phyloP scores from a whole-genome alignment of 1,140 invertebrate genomes.

The Drosophila malerkotliana region DNA sequence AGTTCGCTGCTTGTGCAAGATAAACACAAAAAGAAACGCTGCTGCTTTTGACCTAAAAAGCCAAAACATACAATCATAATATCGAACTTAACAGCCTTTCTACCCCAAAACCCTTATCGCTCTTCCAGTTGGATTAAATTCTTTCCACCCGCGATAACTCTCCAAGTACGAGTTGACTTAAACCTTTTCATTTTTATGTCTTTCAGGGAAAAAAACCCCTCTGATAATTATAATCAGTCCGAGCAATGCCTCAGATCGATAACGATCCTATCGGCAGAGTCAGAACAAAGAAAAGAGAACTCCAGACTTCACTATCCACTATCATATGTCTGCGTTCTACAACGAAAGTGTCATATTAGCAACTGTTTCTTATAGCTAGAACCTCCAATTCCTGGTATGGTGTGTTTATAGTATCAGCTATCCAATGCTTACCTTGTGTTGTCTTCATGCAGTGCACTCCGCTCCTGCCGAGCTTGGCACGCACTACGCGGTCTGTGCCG shows the following conservation, averaged over 20 bases:
- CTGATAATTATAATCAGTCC: constrained; percentile 32
- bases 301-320: no score
- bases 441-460: constrained; percentile 98
- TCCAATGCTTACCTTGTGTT: constrained; percentile 88
- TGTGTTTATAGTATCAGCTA: no score
- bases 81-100: constrained; percentile 11
- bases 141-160: constrained; percentile 58
- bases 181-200: constrained; percentile 4
- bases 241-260: constrained; percentile 25
- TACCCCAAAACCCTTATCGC: not conserved
- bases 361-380: not conserved
- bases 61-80: constrained; percentile 34
- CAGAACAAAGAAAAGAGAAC: not conserved
- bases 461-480: constrained; percentile 95
- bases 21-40: constrained; percentile 40
- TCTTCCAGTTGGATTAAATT: constrained; percentile 49
- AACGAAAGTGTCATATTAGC: not conserved
- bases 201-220: constrained; percentile 18
- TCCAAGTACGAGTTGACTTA: constrained; percentile 19
- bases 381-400: no score
- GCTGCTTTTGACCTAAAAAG: constrained; percentile 61
- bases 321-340: not conserved
- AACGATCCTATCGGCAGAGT: constrained; percentile 5
- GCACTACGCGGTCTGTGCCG: constrained; percentile 94
- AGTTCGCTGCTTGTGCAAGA: constrained; percentile 33